Evolutionary conservation across 2,113 vertebrate species (phyloP).

Genomic region (Pycnonotus jocosus): DNA sequence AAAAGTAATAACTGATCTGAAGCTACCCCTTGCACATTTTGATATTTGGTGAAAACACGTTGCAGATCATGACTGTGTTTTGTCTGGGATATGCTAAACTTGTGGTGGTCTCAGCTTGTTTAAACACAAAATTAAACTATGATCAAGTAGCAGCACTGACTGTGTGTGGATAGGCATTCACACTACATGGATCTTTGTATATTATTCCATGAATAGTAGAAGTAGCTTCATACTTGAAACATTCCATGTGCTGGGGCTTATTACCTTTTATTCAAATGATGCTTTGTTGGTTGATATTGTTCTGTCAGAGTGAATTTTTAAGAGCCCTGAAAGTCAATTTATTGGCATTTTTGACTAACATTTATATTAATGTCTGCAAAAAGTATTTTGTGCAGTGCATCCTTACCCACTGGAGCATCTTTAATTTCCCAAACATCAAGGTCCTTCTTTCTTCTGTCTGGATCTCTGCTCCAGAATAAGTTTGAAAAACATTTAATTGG

Average conservation of each 20-base stretch:
- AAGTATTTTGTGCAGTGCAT: neutral
- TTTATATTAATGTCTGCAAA: neutral
- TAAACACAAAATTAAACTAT: neutral
- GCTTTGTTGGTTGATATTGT: neutral
- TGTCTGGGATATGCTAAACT: neutral
- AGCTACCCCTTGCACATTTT: neutral
- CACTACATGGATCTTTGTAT: accelerated
- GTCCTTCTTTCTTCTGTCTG: neutral
- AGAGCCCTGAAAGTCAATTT: neutral
- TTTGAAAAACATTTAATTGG: neutral
- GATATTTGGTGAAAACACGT: neutral
- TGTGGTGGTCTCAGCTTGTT: neutral
- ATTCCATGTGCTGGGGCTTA: neutral
- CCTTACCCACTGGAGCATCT: neutral
- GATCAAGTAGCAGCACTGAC: neutral
- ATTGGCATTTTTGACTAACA: neutral
- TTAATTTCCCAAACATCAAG: neutral
- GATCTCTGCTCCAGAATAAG: neutral
- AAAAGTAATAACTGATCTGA: slow-evolving; percentile 10
- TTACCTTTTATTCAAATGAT: neutral
- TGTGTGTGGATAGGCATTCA: neutral
- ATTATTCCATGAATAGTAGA: neutral
- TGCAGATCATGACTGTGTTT: neutral
- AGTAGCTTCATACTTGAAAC: neutral
- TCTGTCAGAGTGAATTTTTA: neutral